Conservation (phyloP, 2,888 invertebrate genomes). For the Notodonta dromedarius region DNA sequence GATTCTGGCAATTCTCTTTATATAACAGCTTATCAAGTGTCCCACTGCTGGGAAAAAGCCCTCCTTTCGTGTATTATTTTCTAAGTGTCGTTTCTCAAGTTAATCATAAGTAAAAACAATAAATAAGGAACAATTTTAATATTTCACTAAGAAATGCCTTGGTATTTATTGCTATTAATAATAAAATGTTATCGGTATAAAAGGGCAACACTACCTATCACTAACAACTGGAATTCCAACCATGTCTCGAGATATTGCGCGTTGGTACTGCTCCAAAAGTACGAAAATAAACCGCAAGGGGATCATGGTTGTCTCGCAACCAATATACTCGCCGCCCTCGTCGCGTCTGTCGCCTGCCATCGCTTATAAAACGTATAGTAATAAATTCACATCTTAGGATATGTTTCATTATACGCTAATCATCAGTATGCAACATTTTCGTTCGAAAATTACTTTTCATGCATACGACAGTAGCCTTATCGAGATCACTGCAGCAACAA, state of each 20-base stretch:
- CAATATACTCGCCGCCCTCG: slow-evolving; percentile 13
- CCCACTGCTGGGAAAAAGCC: too few species aligned
- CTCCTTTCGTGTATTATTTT: too few species aligned
- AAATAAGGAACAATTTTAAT: too few species aligned
- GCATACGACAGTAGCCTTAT: slow-evolving; percentile 36
- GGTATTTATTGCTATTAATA: neutral
- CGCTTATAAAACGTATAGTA: slow-evolving; percentile 52
- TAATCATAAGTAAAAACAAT: too few species aligned
- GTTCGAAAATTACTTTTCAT: slow-evolving; percentile 35
- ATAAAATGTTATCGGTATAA: neutral
- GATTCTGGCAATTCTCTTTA: too few species aligned
- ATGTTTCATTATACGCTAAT: slow-evolving; percentile 69
- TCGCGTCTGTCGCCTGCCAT: slow-evolving; percentile 49
- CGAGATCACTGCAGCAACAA: neutral
- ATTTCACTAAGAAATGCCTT: too few species aligned
- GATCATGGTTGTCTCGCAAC: slow-evolving; percentile 13
- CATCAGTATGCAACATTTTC: slow-evolving; percentile 31
- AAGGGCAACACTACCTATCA: neutral
- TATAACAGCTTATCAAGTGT: too few species aligned
- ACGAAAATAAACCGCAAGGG: slow-evolving; percentile 15
- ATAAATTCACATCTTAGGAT: slow-evolving; percentile 72
- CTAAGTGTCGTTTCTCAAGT: too few species aligned
- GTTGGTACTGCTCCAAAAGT: slow-evolving; percentile 6
- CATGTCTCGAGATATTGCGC: neutral
- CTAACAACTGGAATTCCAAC: slow-evolving; percentile 19